Percentiles rank a stretch among this genome's conserved stretches.
These are phyloP conservation scores for Hippoglossus hippoglossus DNA, from an alignment of 2,797 vertebrate species.

Conservation along the genomic window DNA sequence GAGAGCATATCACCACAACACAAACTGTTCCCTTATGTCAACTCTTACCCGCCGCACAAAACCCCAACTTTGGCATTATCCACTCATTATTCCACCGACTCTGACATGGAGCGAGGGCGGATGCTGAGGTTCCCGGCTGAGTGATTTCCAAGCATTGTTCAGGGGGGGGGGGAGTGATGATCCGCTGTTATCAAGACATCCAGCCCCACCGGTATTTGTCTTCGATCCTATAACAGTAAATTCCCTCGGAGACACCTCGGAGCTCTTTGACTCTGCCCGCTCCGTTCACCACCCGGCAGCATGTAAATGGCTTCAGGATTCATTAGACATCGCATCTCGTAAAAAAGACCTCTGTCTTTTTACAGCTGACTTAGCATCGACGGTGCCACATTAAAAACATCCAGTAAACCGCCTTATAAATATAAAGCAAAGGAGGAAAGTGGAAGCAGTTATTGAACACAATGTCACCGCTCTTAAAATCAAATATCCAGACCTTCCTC, in stretches of 20 bases:
- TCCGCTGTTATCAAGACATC: slow-evolving; percentile 45
- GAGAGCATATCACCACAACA: slow-evolving; percentile 69
- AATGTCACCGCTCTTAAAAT: slow-evolving; percentile 19
- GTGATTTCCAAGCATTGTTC: slow-evolving; percentile 26
- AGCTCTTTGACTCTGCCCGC: slow-evolving; percentile 20
- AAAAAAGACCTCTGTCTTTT: slow-evolving; percentile 53
- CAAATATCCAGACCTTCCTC: slow-evolving; percentile 21
- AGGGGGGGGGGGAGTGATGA: slow-evolving; percentile 23
- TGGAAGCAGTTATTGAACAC: slow-evolving; percentile 18
- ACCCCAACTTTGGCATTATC: slow-evolving; percentile 43
- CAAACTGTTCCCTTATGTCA: slow-evolving; percentile 68
- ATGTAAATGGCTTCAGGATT: slow-evolving; percentile 66
- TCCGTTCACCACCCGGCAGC: slow-evolving; percentile 35
- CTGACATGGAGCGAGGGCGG: slow-evolving; percentile 1
- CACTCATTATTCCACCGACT: slow-evolving; percentile 39
- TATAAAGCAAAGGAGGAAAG: slow-evolving; percentile 31
- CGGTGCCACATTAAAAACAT: slow-evolving; percentile 45
- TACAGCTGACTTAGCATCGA: slow-evolving; percentile 53
- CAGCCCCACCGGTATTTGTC: slow-evolving; percentile 42
- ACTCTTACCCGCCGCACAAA: slow-evolving; percentile 44
- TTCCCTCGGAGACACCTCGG: slow-evolving; percentile 52
- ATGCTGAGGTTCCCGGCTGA: slow-evolving; percentile 1
- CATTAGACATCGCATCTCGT: slow-evolving; percentile 54
- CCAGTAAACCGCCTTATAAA: slow-evolving; percentile 41
- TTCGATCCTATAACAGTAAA: slow-evolving; percentile 43